Conservation (phyloP, 2,797 vertebrate genomes). For the Potorous gilbertii region DNA sequence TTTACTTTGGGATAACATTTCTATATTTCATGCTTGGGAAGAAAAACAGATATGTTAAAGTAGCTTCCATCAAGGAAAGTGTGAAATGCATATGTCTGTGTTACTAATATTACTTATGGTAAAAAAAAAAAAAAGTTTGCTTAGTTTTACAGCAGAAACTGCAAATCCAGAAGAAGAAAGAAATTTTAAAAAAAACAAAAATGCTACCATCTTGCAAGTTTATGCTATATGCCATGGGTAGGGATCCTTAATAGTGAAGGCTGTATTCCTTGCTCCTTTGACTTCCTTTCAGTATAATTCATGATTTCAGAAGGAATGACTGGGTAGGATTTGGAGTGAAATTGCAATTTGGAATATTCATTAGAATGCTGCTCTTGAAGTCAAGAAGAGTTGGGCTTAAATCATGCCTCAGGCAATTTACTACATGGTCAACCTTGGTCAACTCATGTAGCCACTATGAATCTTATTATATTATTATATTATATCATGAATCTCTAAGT, state of each 20-base stretch:
- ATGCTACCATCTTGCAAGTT: not conserved
- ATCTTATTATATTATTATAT: not conserved
- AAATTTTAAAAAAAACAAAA: conserved; percentile 9
- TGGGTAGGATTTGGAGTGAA: not conserved
- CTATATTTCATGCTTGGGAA: not conserved
- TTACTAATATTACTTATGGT: conserved; percentile 21
- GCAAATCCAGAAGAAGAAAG: conserved; percentile 24
- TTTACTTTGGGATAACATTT: conserved; percentile 30
- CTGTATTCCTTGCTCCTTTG: not conserved
- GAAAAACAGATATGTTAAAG: conserved; percentile 1
- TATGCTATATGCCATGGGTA: not conserved
- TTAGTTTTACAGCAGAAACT: conserved; percentile 50
- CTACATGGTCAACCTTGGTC: not conserved
- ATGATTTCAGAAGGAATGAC: conserved; percentile 20
- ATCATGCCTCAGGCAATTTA: not conserved
- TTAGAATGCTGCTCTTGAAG: not conserved
- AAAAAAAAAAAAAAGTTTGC: not conserved
- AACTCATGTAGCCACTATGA: not conserved
- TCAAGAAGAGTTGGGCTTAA: not conserved
- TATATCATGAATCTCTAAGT: not conserved
- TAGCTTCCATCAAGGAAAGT: conserved; percentile 29
- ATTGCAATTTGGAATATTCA: not conserved
- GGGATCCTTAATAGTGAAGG: not conserved
- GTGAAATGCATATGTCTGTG: conserved; percentile 9
- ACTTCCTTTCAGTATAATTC: not conserved